phyloP scores from a whole-genome alignment of 1,140 invertebrate genomes.

The Heliconius congener region DNA sequence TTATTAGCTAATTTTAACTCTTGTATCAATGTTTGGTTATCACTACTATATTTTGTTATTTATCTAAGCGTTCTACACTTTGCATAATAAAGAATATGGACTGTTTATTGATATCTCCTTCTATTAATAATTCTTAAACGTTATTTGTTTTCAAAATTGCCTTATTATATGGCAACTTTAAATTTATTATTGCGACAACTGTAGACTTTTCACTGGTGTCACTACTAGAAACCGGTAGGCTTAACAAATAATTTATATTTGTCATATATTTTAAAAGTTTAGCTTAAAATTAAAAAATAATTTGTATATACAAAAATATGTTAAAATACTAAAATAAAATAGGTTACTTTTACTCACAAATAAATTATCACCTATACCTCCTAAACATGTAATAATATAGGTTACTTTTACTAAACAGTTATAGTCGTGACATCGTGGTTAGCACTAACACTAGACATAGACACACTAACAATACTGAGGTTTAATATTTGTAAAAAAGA shows the following conservation, averaged over 20 bases:
- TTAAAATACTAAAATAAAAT: background rate
- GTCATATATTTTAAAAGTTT: no score
- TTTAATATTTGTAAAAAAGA: constrained; percentile 58
- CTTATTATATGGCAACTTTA: background rate
- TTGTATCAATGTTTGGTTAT: background rate
- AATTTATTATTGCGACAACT: no score
- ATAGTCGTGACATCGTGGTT: constrained; percentile 55
- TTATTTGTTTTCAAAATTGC: background rate
- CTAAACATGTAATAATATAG: background rate
- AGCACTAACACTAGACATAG: constrained; percentile 45
- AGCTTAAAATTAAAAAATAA: no score
- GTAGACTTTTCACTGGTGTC: background rate
- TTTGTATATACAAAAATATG: background rate
- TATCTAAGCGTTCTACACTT: background rate
- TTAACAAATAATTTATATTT: no score
- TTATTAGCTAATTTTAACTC: background rate
- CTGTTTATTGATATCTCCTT: background rate
- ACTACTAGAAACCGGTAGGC: background rate
- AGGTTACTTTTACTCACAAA: background rate
- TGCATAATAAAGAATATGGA: background rate
- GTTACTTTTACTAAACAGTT: constrained; percentile 39
- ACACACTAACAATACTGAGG: constrained; percentile 20
- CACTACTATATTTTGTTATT: background rate
- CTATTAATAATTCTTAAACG: background rate
- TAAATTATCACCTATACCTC: background rate